Conservation (phyloP, 2,113 vertebrate genomes). For the Saguinus midas region DNA sequence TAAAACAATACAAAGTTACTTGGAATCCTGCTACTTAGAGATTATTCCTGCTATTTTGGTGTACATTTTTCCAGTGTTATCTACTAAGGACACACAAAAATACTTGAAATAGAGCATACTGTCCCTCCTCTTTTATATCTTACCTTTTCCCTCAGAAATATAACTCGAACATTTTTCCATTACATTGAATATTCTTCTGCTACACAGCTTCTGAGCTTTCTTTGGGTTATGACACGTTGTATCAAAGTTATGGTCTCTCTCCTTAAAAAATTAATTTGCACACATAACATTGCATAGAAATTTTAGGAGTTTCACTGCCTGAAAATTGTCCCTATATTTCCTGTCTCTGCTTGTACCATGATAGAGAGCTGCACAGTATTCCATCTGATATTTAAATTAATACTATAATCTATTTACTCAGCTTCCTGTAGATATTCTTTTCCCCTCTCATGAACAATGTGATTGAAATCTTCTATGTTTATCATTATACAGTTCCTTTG, state of each 20-base stretch:
- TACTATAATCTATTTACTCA: background rate
- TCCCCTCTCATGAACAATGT: background rate
- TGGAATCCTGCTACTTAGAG: background rate
- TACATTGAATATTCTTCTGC: background rate
- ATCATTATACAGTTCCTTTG: background rate
- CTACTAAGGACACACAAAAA: background rate
- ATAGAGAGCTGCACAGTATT: background rate
- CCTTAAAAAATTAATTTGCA: background rate
- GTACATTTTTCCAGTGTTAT: background rate
- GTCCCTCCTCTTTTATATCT: background rate
- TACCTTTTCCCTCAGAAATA: background rate
- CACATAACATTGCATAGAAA: background rate
- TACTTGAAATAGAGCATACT: background rate
- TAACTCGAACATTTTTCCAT: background rate
- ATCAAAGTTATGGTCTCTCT: background rate
- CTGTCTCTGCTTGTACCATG: background rate
- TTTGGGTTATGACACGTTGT: background rate
- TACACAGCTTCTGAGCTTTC: background rate
- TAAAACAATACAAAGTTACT: background rate
- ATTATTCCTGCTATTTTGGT: background rate
- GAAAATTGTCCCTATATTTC: background rate
- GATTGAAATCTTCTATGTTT: background rate
- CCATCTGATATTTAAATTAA: background rate
- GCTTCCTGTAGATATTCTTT: background rate
- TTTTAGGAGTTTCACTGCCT: conserved; percentile 4